Conservation (phyloP, 2,113 vertebrate species). For the Arizona elegans region DNA sequence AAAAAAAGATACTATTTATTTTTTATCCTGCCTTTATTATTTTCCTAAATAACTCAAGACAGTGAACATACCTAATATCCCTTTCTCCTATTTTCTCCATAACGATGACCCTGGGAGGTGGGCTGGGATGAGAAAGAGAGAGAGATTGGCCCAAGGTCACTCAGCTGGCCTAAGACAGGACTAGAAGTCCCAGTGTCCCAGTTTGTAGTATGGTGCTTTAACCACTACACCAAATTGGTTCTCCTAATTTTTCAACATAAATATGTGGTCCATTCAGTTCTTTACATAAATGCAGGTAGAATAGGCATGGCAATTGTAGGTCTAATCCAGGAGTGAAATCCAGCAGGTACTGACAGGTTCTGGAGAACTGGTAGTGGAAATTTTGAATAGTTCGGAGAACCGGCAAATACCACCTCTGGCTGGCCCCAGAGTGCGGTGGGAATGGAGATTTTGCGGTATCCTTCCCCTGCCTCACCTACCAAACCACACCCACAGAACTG, state of each 20-base stretch:
- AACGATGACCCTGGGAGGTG: background rate
- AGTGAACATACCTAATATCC: background rate
- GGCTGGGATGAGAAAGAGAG: background rate
- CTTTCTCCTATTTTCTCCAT: background rate
- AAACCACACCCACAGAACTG: too few species aligned
- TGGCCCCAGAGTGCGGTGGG: too few species aligned
- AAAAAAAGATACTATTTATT: background rate
- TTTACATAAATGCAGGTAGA: background rate
- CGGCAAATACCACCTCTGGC: too few species aligned
- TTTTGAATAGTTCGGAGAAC: too few species aligned
- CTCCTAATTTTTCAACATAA: background rate
- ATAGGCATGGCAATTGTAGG: too few species aligned
- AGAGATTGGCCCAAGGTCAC: background rate
- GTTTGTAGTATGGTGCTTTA: background rate
- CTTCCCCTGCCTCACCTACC: too few species aligned
- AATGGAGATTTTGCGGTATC: too few species aligned
- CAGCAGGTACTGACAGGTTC: too few species aligned
- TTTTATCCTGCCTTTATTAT: background rate
- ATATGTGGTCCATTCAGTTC: background rate
- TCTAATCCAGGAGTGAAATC: too few species aligned
- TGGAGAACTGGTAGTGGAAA: too few species aligned
- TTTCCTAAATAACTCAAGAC: background rate
- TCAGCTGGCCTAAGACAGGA: background rate
- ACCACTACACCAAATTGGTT: background rate
- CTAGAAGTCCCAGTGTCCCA: background rate